phyloP scores from a whole-genome alignment of 2,888 invertebrate species.

The Itoplectis maculator region DNA sequence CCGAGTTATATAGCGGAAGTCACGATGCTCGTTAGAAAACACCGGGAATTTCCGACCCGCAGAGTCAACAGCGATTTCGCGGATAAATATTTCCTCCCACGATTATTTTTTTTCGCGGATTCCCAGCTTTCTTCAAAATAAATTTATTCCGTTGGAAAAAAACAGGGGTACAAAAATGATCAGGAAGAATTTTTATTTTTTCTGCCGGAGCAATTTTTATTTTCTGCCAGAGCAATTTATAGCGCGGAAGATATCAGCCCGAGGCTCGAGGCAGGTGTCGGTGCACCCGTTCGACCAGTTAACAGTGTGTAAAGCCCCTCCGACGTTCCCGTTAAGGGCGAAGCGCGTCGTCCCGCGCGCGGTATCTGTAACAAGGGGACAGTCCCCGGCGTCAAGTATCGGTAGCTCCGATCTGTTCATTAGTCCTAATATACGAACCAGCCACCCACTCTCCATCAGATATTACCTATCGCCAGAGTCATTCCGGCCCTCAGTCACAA shows the following conservation, averaged over 20 bases:
- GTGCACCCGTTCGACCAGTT: conserved; percentile 37
- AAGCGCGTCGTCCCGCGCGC: conserved; percentile 17
- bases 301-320: conserved; percentile 26
- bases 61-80: conserved; percentile 34
- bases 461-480: conserved; percentile 70
- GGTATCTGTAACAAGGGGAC: conserved; percentile 71
- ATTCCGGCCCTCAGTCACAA: conserved; percentile 53
- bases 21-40: conserved; percentile 65
- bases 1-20: conserved; percentile 65
- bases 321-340: conserved; percentile 42
- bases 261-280: conserved; percentile 30
- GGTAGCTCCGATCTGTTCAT: conserved; percentile 79
- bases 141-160: neutral
- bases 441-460: conserved; percentile 78
- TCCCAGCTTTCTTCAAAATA: neutral
- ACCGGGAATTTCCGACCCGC: conserved; percentile 19
- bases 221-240: neutral
- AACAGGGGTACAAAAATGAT: too few species aligned
- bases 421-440: conserved; percentile 80
- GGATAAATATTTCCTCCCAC: conserved; percentile 6
- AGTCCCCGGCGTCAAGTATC: conserved; percentile 71
- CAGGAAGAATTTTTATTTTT: too few species aligned
- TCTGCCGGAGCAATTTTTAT: too few species aligned
- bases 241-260: neutral
- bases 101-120: neutral